Evolutionary conservation across 2,797 vertebrate genomes (phyloP).

Genomic region (Characodon lateralis): DNA sequence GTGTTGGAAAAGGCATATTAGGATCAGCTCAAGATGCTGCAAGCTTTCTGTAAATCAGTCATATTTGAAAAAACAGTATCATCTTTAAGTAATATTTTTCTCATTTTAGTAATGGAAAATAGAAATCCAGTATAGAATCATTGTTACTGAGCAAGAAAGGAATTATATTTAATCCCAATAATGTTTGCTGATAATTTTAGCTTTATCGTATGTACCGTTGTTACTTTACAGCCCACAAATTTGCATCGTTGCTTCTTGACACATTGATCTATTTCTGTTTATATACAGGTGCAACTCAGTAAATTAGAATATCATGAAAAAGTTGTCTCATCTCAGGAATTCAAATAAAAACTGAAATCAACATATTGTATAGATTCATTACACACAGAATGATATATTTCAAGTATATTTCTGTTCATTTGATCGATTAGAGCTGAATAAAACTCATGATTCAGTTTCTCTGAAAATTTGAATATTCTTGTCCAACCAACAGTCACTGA

Average conservation of each 20-base stretch:
- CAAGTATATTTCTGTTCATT: neutral
- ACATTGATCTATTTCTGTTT: neutral
- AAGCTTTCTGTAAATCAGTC: conserved; percentile 7
- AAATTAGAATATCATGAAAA: neutral
- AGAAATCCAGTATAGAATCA: neutral
- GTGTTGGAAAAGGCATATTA: conserved; percentile 12
- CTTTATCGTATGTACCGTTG: neutral
- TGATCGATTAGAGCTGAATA: neutral
- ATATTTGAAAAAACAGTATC: neutral
- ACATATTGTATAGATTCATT: neutral
- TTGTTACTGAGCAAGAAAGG: neutral
- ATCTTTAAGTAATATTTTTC: no score
- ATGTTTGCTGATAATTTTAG: neutral
- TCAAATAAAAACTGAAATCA: neutral
- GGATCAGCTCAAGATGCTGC: conserved; percentile 28
- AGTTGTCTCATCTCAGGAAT: neutral
- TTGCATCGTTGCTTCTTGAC: neutral
- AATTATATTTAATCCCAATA: neutral
- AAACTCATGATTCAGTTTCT: neutral
- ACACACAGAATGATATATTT: neutral
- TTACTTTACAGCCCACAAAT: neutral
- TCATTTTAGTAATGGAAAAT: neutral
- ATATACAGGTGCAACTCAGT: neutral
- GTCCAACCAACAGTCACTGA: neutral
- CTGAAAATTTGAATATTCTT: neutral